phyloP scores from a whole-genome alignment of 2,113 vertebrate species.

The Cariama cristata region DNA sequence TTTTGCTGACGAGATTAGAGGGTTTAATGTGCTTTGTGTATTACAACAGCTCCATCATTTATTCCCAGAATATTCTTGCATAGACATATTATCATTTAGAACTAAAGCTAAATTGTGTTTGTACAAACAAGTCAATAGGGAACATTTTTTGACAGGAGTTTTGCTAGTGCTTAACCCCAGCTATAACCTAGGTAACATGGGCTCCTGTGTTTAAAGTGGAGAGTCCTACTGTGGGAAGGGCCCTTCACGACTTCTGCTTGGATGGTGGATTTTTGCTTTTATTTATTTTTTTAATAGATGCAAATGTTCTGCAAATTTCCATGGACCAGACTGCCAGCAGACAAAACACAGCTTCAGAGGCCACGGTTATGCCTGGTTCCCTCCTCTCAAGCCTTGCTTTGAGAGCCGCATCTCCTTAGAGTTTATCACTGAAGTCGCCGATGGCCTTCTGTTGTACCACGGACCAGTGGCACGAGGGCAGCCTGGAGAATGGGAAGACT shows the following conservation, averaged over 20 bases:
- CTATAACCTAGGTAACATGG: background rate
- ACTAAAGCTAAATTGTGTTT: background rate
- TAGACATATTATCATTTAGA: background rate
- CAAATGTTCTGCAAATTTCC: conserved; percentile 81
- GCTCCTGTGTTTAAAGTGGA: background rate
- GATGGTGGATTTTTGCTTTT: background rate
- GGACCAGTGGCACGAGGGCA: conserved; percentile 76
- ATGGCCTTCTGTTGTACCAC: conserved; percentile 86
- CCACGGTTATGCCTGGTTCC: conserved; percentile 88
- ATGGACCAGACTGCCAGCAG: conserved; percentile 90
- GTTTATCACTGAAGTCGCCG: conserved; percentile 82
- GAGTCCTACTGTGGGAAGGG: background rate
- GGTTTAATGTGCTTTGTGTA: background rate
- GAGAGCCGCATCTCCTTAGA: conserved; percentile 86
- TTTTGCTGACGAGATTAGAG: background rate
- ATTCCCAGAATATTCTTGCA: background rate
- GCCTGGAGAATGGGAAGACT: conserved; percentile 77
- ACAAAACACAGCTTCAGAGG: conserved; percentile 86
- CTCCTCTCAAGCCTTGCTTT: conserved; percentile 85
- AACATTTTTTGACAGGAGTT: background rate
- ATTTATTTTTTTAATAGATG: conserved; percentile 75
- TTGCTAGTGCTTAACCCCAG: background rate
- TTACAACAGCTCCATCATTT: rapidly evolving
- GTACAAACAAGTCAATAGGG: background rate
- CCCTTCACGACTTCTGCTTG: background rate